Conservation (phyloP, 2,113 vertebrate genomes). For the Mola mola region DNA sequence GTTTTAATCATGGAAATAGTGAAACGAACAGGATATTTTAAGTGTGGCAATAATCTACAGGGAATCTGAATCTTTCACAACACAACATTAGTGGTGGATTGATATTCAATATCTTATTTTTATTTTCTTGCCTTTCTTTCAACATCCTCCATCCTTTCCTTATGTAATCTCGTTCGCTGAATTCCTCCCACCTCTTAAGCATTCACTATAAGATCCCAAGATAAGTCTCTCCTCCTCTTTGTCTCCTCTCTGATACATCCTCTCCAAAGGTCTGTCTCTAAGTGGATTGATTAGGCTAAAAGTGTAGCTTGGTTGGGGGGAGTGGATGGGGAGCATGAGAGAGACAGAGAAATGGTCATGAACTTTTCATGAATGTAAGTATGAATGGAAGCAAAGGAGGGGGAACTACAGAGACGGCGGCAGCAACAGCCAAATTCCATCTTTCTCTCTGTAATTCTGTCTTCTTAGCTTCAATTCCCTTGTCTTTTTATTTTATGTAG, state of each 20-base stretch:
- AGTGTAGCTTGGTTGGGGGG: constrained; percentile 18
- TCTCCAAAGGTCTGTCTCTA: constrained; percentile 62
- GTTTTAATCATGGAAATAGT: no score
- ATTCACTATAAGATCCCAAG: constrained; percentile 35
- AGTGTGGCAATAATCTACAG: no score
- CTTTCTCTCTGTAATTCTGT: constrained; percentile 4
- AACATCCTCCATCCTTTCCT: constrained; percentile 16
- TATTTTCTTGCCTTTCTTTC: not conserved
- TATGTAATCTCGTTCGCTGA: constrained; percentile 27
- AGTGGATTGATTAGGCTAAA: constrained; percentile 70
- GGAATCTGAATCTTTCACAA: no score
- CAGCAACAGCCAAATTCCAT: constrained; percentile 49
- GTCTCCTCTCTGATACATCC: constrained; percentile 53
- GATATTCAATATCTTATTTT: constrained; percentile 13
- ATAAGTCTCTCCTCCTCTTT: constrained; percentile 14
- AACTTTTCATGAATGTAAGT: constrained; percentile 59
- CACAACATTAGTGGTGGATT: no score
- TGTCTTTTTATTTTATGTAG: no score
- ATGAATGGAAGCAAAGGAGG: constrained; percentile 20
- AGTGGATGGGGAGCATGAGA: not conserved
- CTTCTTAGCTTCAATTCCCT: not conserved
- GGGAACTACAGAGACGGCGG: constrained; percentile 9
- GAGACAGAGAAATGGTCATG: constrained; percentile 36
- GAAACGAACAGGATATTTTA: no score
- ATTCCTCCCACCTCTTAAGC: constrained; percentile 25